Evolutionary conservation across 2,797 vertebrate species (phyloP).

Genomic region (Champsocephalus gunnari): DNA sequence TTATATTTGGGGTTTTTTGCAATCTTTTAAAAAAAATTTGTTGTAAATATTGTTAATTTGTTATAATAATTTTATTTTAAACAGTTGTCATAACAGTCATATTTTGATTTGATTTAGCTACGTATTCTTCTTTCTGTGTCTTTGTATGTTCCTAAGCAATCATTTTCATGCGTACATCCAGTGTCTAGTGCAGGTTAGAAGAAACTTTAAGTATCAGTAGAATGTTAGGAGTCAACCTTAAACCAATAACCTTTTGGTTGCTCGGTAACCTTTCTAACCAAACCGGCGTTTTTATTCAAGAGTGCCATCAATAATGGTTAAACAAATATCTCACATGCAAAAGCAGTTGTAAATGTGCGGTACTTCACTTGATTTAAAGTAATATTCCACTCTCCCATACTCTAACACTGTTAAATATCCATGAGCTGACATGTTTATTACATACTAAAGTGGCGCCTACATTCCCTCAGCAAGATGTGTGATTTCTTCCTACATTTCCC

Average conservation of each 20-base stretch:
- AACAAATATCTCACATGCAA: neutral
- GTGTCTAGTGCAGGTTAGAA: neutral
- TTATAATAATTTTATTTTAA: too few species aligned
- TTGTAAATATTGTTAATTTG: too few species aligned
- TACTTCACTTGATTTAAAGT: conserved; percentile 7
- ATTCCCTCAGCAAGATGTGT: neutral
- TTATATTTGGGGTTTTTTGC: neutral
- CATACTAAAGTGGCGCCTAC: neutral
- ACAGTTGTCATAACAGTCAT: too few species aligned
- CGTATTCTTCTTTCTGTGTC: neutral
- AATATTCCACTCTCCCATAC: neutral
- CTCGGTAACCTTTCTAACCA: conserved; percentile 19
- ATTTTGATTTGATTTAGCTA: too few species aligned
- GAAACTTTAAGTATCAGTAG: neutral
- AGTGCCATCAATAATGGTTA: neutral
- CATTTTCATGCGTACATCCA: neutral
- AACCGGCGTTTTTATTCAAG: conserved; percentile 4
- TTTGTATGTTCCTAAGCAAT: neutral
- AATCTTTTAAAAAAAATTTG: neutral
- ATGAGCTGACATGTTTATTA: conserved; percentile 3
- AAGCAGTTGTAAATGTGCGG: neutral
- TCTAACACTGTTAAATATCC: conserved; percentile 3
- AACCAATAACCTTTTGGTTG: conserved; percentile 29
- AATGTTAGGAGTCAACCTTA: neutral
- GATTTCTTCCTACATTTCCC: conserved; percentile 9